Percentiles rank a stretch among this genome's conserved stretches.
Evolutionary conservation across 2,888 invertebrate species (phyloP).

Genomic region (Scrobipalpa atriplicella): DNA sequence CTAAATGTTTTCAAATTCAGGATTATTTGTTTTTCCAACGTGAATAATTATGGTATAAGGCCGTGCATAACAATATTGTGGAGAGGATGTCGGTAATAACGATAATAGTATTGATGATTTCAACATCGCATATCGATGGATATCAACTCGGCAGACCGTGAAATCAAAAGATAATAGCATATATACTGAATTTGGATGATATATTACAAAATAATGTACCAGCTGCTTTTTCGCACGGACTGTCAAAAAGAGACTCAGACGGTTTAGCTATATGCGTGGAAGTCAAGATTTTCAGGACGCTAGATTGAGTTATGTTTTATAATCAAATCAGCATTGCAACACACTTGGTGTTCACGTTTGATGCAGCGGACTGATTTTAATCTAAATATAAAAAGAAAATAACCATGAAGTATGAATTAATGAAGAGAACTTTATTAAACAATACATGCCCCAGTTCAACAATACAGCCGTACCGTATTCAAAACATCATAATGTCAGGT

Average conservation of each 20-base stretch:
- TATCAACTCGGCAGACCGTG: constrained; percentile 4
- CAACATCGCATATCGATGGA: not conserved
- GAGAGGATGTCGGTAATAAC: not conserved
- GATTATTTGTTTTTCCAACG: too few species aligned
- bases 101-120: not conserved
- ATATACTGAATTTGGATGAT: not conserved
- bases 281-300: too few species aligned
- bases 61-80: not conserved
- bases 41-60: not conserved
- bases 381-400: not conserved
- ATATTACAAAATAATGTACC: too few species aligned
- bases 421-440: not conserved
- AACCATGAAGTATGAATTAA: not conserved
- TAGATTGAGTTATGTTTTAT: too few species aligned
- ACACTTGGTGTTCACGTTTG: too few species aligned
- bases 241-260: too few species aligned
- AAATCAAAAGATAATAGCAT: not conserved
- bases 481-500: not conserved
- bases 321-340: too few species aligned
- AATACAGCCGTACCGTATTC: constrained; percentile 4
- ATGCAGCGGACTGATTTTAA: too few species aligned
- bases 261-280: too few species aligned
- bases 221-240: too few species aligned
- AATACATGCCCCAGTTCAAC: not conserved
- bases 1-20: too few species aligned